Percentiles rank a stretch among this genome's conserved stretches.
phyloP scores from a whole-genome alignment of 2,888 invertebrate genomes.

The Tolmerus cingulatus region DNA sequence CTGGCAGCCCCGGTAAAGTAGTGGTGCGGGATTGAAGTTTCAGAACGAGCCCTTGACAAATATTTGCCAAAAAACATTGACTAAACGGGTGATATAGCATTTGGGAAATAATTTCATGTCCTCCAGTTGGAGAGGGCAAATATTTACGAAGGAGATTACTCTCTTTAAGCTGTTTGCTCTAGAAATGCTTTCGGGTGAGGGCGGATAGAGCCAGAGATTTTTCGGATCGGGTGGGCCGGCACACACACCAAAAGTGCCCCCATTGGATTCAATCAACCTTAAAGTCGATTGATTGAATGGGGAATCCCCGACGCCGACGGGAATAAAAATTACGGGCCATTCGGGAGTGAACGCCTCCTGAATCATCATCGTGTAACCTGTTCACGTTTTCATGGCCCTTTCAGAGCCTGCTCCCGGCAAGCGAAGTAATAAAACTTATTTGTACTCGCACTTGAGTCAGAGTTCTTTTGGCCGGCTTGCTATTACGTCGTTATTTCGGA shows the following conservation, averaged over 20 bases:
- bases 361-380: constrained; percentile 29
- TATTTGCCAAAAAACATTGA: constrained; percentile 14
- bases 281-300: constrained; percentile 14
- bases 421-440: constrained; percentile 22
- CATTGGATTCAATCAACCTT: constrained; percentile 6
- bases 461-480: not conserved
- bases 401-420: not conserved
- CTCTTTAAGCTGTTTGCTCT: not conserved
- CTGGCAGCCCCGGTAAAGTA: not conserved
- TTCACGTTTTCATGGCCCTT: constrained; percentile 22
- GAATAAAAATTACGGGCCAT: constrained; percentile 26
- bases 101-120: not conserved
- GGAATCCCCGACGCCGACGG: not conserved
- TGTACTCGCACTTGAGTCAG: constrained; percentile 17
- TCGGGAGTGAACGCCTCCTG: not conserved
- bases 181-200: not conserved
- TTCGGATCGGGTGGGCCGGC: not conserved
- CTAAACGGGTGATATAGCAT: not conserved
- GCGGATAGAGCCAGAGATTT: not conserved
- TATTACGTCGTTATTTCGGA: constrained; percentile 23
- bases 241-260: not conserved
- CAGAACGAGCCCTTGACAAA: not conserved
- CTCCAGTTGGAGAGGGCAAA: not conserved
- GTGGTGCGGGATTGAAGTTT: not conserved
- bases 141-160: not conserved